These are phyloP conservation scores for Oreochromis aureus DNA, from an alignment of 2,113 vertebrate species.

Conservation along the genomic window DNA sequence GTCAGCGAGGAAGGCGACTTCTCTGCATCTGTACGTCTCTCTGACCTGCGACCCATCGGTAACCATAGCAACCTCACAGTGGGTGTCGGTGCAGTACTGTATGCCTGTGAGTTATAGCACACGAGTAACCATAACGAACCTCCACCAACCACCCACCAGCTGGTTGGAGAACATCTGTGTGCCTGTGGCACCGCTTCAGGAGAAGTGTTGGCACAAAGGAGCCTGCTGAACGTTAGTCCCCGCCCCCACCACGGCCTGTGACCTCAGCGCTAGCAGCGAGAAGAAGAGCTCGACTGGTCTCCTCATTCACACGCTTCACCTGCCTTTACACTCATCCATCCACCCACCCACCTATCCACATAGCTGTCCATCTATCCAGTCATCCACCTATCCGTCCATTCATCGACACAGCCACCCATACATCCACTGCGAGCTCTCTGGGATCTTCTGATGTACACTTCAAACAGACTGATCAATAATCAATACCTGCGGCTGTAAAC, in stretches of 20 bases:
- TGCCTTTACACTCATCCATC: not conserved
- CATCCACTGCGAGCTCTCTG: not conserved
- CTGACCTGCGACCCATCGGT: not conserved
- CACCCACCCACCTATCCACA: not conserved
- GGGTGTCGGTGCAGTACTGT: not conserved
- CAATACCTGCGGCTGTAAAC: not conserved
- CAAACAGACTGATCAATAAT: not conserved
- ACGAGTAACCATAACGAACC: not conserved
- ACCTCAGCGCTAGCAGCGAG: not conserved
- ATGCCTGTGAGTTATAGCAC: not conserved
- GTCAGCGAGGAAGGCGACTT: not conserved
- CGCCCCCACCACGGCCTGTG: not conserved
- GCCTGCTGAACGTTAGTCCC: not conserved
- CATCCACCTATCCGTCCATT: accelerated
- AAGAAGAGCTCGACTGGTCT: not conserved
- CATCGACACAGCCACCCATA: not conserved
- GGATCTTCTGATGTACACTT: not conserved
- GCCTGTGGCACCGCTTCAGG: not conserved
- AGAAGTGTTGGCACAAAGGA: not conserved
- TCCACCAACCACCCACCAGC: not conserved
- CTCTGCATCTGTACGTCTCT: not conserved
- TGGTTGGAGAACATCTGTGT: not conserved
- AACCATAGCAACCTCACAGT: not conserved
- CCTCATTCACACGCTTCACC: not conserved
- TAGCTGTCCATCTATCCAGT: not conserved